A percentile compares a stretch with the other conserved stretches of the same genome.
phyloP scores from a whole-genome alignment of 2,113 vertebrate genomes.

The Anthoscopus minutus region DNA sequence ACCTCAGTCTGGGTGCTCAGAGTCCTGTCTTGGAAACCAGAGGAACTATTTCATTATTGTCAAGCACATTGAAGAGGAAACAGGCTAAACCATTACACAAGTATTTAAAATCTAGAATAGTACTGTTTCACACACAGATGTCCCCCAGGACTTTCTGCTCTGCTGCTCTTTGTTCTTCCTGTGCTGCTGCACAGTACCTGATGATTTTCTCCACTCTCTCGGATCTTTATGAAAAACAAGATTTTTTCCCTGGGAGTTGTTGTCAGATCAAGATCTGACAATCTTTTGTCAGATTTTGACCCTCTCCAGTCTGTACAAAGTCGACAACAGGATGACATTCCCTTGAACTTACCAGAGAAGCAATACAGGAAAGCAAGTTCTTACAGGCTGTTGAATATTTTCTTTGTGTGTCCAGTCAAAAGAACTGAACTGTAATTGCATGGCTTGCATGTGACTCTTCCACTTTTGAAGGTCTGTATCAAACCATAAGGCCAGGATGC shows the following conservation, averaged over 20 bases:
- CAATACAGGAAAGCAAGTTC: neutral
- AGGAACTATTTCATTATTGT: neutral
- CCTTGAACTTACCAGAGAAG: neutral
- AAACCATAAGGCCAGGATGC: neutral
- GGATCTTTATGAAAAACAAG: neutral
- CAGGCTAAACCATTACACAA: neutral
- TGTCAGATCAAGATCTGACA: too few relatives aligned
- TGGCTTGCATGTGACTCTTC: neutral
- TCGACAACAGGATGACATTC: neutral
- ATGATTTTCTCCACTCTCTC: neutral
- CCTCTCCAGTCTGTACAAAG: neutral
- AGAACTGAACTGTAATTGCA: accelerated
- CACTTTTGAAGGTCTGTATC: neutral
- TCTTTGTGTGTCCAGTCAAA: neutral
- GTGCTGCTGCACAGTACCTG: neutral
- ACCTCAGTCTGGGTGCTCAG: accelerated
- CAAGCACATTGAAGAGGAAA: neutral
- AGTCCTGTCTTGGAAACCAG: neutral
- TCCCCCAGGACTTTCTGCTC: neutral
- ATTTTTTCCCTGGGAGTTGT: neutral
- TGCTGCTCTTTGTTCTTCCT: neutral
- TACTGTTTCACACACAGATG: neutral
- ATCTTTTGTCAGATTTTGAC: neutral
- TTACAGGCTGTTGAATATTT: neutral
- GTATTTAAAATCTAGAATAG: neutral